Conservation (phyloP, 2,113 vertebrate genomes). For the Nasalis larvatus region DNA sequence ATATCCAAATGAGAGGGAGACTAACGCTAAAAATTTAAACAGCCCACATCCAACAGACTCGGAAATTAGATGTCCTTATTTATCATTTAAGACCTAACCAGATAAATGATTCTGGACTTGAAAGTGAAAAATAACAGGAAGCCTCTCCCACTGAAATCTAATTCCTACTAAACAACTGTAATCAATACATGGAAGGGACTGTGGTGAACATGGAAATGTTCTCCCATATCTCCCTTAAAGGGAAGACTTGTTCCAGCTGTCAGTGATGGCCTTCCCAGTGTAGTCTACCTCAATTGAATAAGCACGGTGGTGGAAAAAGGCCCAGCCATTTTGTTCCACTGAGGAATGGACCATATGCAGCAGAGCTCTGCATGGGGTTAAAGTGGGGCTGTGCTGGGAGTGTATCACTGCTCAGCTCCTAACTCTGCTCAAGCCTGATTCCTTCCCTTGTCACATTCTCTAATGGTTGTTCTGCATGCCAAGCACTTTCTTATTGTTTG, state of each 20-base stretch:
- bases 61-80: not conserved
- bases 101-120: not conserved
- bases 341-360: not conserved
- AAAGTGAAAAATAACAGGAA: conserved; percentile 28
- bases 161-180: not conserved
- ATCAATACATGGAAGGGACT: not conserved
- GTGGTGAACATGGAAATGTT: not conserved
- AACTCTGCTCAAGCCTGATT: accelerated
- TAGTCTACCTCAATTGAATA: not conserved
- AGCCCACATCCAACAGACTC: not conserved
- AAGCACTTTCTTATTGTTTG: not conserved
- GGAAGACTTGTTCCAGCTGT: not conserved
- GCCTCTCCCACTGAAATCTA: not conserved
- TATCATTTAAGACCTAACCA: not conserved
- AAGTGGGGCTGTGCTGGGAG: not conserved
- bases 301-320: not conserved
- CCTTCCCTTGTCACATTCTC: not conserved
- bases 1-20: not conserved
- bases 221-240: not conserved
- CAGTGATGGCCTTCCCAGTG: not conserved
- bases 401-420: not conserved
- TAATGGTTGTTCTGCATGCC: not conserved
- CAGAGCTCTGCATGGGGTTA: not conserved
- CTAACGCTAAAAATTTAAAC: not conserved
- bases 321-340: not conserved